phyloP scores from a whole-genome alignment of 1,140 invertebrate species.

The Parapsyche elsis region DNA sequence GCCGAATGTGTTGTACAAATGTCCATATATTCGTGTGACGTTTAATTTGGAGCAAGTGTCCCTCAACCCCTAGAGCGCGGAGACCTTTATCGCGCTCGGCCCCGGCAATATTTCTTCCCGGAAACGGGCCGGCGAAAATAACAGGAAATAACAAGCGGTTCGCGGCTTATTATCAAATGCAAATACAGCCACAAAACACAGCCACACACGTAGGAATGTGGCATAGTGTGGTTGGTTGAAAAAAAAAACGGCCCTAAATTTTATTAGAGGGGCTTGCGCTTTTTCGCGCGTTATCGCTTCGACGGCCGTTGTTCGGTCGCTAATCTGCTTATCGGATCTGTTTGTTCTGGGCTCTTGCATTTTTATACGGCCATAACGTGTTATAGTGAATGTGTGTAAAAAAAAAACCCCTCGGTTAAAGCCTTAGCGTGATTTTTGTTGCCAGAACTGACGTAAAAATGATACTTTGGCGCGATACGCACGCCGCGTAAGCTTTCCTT shows the following conservation, averaged over 20 bases:
- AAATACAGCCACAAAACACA: conserved; percentile 3
- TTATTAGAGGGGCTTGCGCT: background rate
- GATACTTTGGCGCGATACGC: background rate
- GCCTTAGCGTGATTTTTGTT: background rate
- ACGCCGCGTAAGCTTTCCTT: background rate
- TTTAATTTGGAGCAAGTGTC: conserved; percentile 38
- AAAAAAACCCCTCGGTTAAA: background rate
- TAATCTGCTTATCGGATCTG: conserved; percentile 28
- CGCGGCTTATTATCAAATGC: conserved; percentile 41
- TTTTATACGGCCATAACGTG: background rate
- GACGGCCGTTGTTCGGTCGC: background rate
- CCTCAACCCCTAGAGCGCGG: background rate
- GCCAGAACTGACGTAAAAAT: background rate
- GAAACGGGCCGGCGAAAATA: conserved; percentile 34
- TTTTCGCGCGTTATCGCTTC: background rate
- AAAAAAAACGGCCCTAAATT: background rate
- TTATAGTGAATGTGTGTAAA: background rate
- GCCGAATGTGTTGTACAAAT: background rate
- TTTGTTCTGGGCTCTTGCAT: conserved; percentile 15
- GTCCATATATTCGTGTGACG: conserved; percentile 31
- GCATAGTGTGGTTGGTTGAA: background rate
- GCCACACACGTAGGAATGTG: too few relatives aligned
- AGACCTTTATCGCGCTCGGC: conserved; percentile 16
- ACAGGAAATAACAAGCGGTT: conserved; percentile 32
- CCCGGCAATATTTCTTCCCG: conserved; percentile 22